Base-by-base conservation (phyloP, 2,888 invertebrate species). In the Ethmia dodecea region DNA sequence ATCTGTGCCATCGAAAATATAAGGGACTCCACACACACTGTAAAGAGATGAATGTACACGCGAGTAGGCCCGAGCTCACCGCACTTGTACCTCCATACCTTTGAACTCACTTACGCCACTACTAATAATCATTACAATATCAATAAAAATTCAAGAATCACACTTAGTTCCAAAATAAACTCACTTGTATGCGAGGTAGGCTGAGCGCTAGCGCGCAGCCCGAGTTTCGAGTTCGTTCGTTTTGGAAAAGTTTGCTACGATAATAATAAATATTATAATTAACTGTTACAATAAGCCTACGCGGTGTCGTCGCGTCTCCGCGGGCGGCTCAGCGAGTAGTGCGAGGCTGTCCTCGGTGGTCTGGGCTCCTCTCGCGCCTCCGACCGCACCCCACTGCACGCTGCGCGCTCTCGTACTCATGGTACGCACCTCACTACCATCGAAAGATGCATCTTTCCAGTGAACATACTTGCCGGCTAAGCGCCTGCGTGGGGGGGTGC, bases 101-200 rank as follows among this genome's bases (percentile, higher is more conserved):
- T 64, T 66, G 59, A 64, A 74, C 74, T 81, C 80, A 81, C 84
- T 81, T 81, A 84, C 69, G 79, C 79, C 73, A 78, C 84, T 84
- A 86, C 84, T 79, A 81, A 83, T 79, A 81, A 81, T 83, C 77
- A 78, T 84, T 86, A 86, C 80, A 81, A 86, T 86, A 86, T 83
- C 78, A 86, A 86, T 86, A 84, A 87, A 86, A 87, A 86, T 86
- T 84, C 89, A 90, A 90, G 89, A 90, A 90, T 90, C 90, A 90
- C 90, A 90, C 90, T 89, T 90, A 90, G 89, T 90, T 87, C 90
- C 90, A 90, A 90, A 90, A 90, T 89, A 89, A 90, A 90, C 90
- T 90, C 90, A 90, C 90, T 90, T 90, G 88, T 88, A 84, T 90
- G 90, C 90, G 90, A 90, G 90, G 90, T 89, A 90, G 90, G 90